These are phyloP conservation scores for Synanthedon myopaeformis DNA, from an alignment of 2,888 invertebrate genomes.

Conservation along the genomic window DNA sequence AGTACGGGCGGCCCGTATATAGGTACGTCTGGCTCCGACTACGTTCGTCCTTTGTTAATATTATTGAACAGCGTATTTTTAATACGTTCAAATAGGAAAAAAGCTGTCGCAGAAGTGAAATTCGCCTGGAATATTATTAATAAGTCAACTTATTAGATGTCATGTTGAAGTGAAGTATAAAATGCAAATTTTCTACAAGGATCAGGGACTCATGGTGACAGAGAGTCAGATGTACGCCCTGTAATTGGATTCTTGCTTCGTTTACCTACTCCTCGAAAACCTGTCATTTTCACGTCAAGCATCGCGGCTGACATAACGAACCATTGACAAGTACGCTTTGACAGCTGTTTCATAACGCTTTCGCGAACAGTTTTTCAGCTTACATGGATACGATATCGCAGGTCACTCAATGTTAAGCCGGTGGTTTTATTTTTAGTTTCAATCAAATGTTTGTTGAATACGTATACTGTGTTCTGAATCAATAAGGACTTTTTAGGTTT, in stretches of 20 bases:
- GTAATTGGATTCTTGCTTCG: not conserved
- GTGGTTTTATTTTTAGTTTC: no score
- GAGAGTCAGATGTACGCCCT: not conserved
- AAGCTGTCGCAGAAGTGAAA: slow-evolving; percentile 1
- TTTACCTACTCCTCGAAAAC: slow-evolving; percentile 7
- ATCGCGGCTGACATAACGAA: not conserved
- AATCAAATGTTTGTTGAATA: no score
- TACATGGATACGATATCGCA: not conserved
- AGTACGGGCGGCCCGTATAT: no score
- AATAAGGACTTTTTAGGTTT: no score
- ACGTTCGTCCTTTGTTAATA: no score
- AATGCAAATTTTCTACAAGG: not conserved
- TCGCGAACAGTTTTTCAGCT: not conserved
- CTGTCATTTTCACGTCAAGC: slow-evolving; percentile 4
- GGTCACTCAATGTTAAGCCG: no score
- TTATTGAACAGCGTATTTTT: no score
- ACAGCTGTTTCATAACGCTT: not conserved
- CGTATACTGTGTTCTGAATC: no score
- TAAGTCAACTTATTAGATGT: not conserved
- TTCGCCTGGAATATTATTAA: not conserved
- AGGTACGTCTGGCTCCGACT: no score
- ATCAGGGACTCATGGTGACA: not conserved
- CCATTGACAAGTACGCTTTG: not conserved
- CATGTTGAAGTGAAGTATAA: not conserved
- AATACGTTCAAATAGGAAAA: no score